A percentile compares a stretch with the other conserved stretches of the same genome.
These are phyloP conservation scores for Pelecanus crispus DNA, from an alignment of 2,113 vertebrate genomes.

Conservation along the genomic window DNA sequence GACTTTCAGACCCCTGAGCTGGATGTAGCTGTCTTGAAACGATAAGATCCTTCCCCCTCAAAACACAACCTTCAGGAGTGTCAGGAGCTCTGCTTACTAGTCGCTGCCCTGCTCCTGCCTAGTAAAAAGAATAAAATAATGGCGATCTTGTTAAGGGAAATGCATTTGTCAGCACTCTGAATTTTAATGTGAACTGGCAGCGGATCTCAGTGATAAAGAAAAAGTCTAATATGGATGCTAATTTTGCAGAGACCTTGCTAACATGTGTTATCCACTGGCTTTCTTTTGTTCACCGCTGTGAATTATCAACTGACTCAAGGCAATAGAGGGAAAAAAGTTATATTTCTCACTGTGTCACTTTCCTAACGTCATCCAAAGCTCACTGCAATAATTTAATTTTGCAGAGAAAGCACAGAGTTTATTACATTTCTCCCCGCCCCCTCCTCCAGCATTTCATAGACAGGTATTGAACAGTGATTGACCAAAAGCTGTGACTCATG, in stretches of 20 bases:
- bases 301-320: constrained; percentile 60
- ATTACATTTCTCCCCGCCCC: background rate
- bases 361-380: background rate
- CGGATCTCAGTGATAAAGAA: constrained; percentile 28
- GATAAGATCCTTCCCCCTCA: background rate
- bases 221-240: background rate
- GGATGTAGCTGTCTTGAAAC: background rate
- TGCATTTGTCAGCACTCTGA: constrained; percentile 33
- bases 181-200: constrained; percentile 34
- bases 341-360: constrained; percentile 35
- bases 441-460: background rate
- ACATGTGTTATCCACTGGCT: constrained; percentile 40
- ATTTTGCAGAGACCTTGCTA: constrained; percentile 58
- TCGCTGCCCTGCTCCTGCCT: background rate
- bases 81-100: background rate
- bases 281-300: constrained; percentile 55
- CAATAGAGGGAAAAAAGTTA: constrained; percentile 27
- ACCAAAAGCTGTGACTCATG: background rate
- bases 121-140: background rate
- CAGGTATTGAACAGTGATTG: background rate
- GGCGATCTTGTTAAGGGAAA: background rate
- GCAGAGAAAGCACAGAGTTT: background rate
- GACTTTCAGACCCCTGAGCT: background rate
- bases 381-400: constrained; percentile 44
- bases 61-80: background rate